phyloP scores from a whole-genome alignment of 2,888 invertebrate genomes.

The Lycia hirtaria region DNA sequence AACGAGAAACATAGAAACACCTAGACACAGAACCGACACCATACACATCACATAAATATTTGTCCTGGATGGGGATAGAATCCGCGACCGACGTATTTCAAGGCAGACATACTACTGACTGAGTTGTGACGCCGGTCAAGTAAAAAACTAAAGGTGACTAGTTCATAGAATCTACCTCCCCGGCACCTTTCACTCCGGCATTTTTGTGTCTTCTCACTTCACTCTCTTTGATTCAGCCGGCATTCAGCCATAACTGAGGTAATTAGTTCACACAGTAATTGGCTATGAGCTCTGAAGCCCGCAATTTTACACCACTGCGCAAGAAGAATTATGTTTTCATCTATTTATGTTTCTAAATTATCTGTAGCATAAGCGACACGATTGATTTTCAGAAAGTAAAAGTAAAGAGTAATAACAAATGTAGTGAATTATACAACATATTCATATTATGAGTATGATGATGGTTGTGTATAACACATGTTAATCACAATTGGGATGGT shows the following conservation, averaged over 20 bases:
- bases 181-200: background rate
- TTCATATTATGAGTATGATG: background rate
- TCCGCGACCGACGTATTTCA: too few relatives aligned
- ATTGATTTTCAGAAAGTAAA: too few relatives aligned
- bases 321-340: too few relatives aligned
- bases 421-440: background rate
- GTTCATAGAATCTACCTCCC: slow-evolving; percentile 10
- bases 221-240: background rate
- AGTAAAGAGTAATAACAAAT: background rate
- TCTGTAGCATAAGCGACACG: too few relatives aligned
- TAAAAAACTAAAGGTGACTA: background rate
- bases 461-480: background rate
- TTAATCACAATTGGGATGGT: background rate
- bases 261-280: slow-evolving; percentile 10
- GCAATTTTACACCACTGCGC: too few relatives aligned
- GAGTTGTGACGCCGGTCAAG: background rate
- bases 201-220: slow-evolving; percentile 10
- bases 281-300: slow-evolving; percentile 1
- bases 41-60: too few relatives aligned
- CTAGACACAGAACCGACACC: too few relatives aligned
- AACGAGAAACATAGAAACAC: too few relatives aligned
- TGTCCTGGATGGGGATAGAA: too few relatives aligned
- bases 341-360: too few relatives aligned
- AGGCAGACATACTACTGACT: background rate
- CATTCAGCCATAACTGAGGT: slow-evolving; percentile 8